Conservation (phyloP, 2,888 invertebrate genomes). For the Enoplolaimus lenunculus region DNA sequence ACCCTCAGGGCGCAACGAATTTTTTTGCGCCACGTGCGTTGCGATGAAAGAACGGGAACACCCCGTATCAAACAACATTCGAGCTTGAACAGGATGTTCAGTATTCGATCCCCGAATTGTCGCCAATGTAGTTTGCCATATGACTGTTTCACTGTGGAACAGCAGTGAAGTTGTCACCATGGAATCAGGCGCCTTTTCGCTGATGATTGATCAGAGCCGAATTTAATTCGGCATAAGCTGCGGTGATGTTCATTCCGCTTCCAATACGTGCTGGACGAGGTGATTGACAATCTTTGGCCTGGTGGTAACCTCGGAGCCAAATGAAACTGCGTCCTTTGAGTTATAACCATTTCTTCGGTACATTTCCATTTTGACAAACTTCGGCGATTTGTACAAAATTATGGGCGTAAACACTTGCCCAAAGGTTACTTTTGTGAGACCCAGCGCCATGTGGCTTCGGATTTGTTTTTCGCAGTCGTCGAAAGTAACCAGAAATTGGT, state of each 20-base stretch:
- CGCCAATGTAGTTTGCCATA: background rate
- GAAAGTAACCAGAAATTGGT: too few species aligned
- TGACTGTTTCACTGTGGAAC: background rate
- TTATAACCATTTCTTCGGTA: too few species aligned
- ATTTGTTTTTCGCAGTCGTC: too few species aligned
- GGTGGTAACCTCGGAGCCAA: constrained; percentile 8
- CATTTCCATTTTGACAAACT: too few species aligned
- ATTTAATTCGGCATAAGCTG: constrained; percentile 14
- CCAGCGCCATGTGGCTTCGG: too few species aligned
- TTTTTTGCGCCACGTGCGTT: background rate
- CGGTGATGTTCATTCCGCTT: constrained; percentile 8
- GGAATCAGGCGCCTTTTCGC: background rate
- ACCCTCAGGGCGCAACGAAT: background rate
- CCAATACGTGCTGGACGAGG: background rate
- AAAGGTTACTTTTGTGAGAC: too few species aligned
- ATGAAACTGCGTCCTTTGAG: background rate
- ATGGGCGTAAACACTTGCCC: too few species aligned
- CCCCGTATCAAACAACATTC: constrained; percentile 12
- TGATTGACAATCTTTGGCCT: background rate
- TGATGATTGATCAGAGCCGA: background rate
- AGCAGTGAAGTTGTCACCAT: background rate
- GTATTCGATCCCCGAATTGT: too few species aligned
- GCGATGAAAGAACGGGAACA: constrained; percentile 3
- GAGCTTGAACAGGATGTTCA: background rate
- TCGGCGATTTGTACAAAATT: too few species aligned